Evolutionary conservation across 2,888 invertebrate genomes (phyloP), one percentile per base, ranked within the genome.

Genomic region (Tolmerus cingulatus): DNA sequence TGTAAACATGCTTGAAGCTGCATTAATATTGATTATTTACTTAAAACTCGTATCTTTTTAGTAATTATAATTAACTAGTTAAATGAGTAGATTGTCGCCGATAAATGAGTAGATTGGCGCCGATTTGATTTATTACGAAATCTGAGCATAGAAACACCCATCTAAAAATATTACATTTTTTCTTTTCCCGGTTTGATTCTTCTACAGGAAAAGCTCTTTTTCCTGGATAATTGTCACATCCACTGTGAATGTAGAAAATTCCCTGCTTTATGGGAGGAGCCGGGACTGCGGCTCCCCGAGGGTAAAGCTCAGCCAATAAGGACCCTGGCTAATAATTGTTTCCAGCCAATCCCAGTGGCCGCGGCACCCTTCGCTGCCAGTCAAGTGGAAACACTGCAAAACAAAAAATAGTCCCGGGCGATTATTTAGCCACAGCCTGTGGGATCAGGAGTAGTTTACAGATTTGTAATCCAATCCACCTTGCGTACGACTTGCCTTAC

Each of bases 401-500:
- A 51, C 34, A 40, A 82, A 40, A 82, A 82, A 57, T 57, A 86
- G 37, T 74, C 43, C 74, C 74, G 46, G 27, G 66, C 66, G 27
- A 66, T 27, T n/a, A 27, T 30, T 86, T 76, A 46, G 46, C 19
- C 34, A 7, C 34, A 30, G 84, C 74, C 84, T 86, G 19, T 34
- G 5, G 43, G 23, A 46, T 76, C 86, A 34, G 51, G 86, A 76
- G 76, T 86, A 76, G 76, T 76, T 86, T 86, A 34, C 55, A 12
- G 51, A 46, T 74, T 43, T 74, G 85, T 43, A 85, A 85, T 74
- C 37, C 40, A 66, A 85, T 85, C 74, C 40, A 74, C 74, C 84
- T 57, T 84, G 74, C 85, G 85, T 85, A 43, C 74, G 85, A 85
- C 74, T 85, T 74, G 43, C 14, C 40, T 84, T 37, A 27, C 79